These are phyloP conservation scores for Nesoenas mayeri DNA, from an alignment of 2,113 vertebrate genomes.

Conservation along the genomic window DNA sequence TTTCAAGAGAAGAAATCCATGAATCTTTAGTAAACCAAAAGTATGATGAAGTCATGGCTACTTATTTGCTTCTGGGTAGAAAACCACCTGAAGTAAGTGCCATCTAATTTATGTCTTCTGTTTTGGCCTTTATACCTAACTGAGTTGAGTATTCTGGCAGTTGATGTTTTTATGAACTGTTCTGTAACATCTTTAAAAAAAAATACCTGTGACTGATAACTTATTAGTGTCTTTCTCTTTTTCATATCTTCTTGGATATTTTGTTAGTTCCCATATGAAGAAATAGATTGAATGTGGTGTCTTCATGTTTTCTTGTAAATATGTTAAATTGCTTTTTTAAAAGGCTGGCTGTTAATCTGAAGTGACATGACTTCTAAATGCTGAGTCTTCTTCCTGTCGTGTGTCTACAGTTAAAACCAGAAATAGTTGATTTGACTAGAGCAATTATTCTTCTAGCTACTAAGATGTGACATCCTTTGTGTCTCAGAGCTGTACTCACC, in stretches of 20 bases:
- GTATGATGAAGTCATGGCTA: constrained; percentile 97
- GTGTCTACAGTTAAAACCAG: background rate
- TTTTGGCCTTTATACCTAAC: background rate
- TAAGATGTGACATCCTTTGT: background rate
- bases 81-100: constrained; percentile 92
- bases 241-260: background rate
- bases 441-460: background rate
- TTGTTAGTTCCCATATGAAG: background rate
- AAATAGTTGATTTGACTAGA: background rate
- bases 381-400: background rate
- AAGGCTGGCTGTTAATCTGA: background rate
- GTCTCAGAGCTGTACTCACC: background rate
- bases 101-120: background rate
- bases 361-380: background rate
- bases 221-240: background rate
- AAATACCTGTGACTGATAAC: background rate
- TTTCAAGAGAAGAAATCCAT: constrained; percentile 94
- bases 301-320: background rate
- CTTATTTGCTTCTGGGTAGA: constrained; percentile 93
- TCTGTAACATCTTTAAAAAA: background rate
- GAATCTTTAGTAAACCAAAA: constrained; percentile 92
- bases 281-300: background rate
- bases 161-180: background rate
- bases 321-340: background rate
- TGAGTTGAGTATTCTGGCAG: background rate